Evolutionary conservation across 2,113 vertebrate genomes (phyloP), one percentile per base, ranked within the genome.

Genomic region (Myrmecophaga tridactyla): DNA sequence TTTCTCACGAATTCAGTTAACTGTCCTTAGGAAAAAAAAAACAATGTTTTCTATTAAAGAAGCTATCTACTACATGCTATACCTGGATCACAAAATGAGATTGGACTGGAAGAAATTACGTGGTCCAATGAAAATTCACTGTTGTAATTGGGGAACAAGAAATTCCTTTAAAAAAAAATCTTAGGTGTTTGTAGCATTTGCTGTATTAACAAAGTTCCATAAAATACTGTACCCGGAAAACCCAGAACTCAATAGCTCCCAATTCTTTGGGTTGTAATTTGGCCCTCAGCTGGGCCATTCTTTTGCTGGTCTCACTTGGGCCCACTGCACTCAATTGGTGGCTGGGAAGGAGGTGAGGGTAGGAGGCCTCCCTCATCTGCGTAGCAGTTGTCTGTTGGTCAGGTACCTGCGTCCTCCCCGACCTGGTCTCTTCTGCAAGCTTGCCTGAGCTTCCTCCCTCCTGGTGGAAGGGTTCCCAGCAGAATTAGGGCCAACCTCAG

Each of bases 21-120:
- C 53, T 73, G 69, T 95, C 31, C 81, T 86, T 75, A 86, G 15
- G 53, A 23, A 78, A 73, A 87, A 70, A 63, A 56, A n/a, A n/a
- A n/a, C n/a, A n/a, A 10, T 23, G 46, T 60, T 94, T 14, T 13
- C 29, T 39, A 58, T 62, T 20, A 88, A 67, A 11, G 1, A 88
- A 85, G 53, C 29, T 20, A 46, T 86, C 23, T 89, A 51, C 34
- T 53, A 76, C 36, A 85, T 56, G 14, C 20, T 43, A 56, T 36
- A 53, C 6, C 7, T 43, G 60, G 10, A 51, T 78, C 10, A 58
- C 23, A 53, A 70, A 58, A 8, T 90, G 65, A 85, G 77, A 75
- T 15, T 15, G 5, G 8, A 17, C 25, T 5, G 14, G 21, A 67
- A 76, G 80, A 51, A 23, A 56, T 36, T 11, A 29, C 5, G 31